A percentile compares a stretch with the other conserved stretches of the same genome.
phyloP scores from a whole-genome alignment of 2,797 vertebrate genomes.

The Adrianichthys oophorus region DNA sequence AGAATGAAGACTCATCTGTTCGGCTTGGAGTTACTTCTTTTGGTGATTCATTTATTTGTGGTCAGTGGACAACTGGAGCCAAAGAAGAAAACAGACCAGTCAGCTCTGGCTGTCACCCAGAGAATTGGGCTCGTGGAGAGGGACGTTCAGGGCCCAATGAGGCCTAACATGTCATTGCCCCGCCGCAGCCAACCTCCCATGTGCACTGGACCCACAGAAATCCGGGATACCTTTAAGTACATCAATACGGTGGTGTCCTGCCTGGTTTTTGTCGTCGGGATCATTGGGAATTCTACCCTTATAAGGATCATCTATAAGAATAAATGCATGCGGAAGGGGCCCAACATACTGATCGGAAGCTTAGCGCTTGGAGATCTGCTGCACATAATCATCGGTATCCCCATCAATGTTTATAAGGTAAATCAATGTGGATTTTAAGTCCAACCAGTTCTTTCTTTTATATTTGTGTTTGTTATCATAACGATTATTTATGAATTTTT shows the following conservation, averaged over 20 bases:
- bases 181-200: slow-evolving; percentile 74
- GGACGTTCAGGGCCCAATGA: slow-evolving; percentile 47
- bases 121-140: slow-evolving; percentile 52
- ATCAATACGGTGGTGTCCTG: slow-evolving; percentile 94
- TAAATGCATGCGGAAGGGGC: slow-evolving; percentile 96
- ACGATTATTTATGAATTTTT: neutral
- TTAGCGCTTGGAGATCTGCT: slow-evolving; percentile 93
- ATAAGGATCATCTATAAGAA: slow-evolving; percentile 97
- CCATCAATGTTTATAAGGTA: slow-evolving; percentile 96
- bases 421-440: slow-evolving; percentile 14
- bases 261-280: slow-evolving; percentile 91
- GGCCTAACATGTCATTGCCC: slow-evolving; percentile 65
- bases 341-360: slow-evolving; percentile 94
- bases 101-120: slow-evolving; percentile 39
- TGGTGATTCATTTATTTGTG: slow-evolving; percentile 37
- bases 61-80: slow-evolving; percentile 53
- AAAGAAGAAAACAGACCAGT: slow-evolving; percentile 21
- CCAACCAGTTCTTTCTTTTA: too few relatives aligned
- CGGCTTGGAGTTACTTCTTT: slow-evolving; percentile 47
- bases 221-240: slow-evolving; percentile 92
- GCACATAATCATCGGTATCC: slow-evolving; percentile 92
- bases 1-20: slow-evolving; percentile 57
- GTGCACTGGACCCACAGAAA: slow-evolving; percentile 82
- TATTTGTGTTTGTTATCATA: neutral
- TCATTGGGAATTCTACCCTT: slow-evolving; percentile 94